Percentiles rank a stretch among this genome's conserved stretches.
Evolutionary conservation across 2,888 invertebrate genomes (phyloP).

Genomic region (Didymodactylos carnosus): DNA sequence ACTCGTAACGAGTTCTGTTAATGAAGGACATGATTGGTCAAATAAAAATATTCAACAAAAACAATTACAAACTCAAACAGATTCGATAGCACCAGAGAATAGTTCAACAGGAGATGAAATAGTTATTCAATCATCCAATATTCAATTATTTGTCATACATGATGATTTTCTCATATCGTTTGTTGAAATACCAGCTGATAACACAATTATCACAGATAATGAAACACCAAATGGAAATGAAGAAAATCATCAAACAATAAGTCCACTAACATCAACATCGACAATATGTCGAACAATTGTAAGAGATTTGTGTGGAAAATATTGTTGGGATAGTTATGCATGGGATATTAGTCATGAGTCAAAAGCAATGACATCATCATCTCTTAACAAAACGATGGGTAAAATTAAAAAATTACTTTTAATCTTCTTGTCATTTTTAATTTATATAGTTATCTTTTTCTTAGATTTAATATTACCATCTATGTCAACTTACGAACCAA

Average conservation of each 20-base stretch:
- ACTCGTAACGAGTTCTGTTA: neutral
- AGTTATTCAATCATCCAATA: neutral
- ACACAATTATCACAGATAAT: neutral
- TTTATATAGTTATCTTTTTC: neutral
- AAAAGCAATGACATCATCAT: neutral
- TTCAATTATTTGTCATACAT: slow-evolving; percentile 64
- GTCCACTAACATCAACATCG: slow-evolving; percentile 54
- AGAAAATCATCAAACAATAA: neutral
- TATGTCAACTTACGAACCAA: neutral
- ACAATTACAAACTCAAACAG: neutral
- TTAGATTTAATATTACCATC: neutral
- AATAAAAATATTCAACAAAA: neutral
- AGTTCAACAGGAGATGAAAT: neutral
- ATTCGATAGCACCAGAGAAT: neutral
- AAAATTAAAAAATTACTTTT: neutral
- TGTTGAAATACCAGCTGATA: slow-evolving; percentile 59
- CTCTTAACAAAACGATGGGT: neutral
- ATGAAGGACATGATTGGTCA: neutral
- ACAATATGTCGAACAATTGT: slow-evolving; percentile 59
- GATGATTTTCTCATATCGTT: slow-evolving; percentile 59
- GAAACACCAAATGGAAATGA: neutral
- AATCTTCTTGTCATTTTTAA: neutral
- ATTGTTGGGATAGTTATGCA: slow-evolving; percentile 83
- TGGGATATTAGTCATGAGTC: slow-evolving; percentile 42
- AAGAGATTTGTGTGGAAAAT: slow-evolving; percentile 74